phyloP scores from a whole-genome alignment of 2,113 vertebrate species.

The Tetrao urogallus region DNA sequence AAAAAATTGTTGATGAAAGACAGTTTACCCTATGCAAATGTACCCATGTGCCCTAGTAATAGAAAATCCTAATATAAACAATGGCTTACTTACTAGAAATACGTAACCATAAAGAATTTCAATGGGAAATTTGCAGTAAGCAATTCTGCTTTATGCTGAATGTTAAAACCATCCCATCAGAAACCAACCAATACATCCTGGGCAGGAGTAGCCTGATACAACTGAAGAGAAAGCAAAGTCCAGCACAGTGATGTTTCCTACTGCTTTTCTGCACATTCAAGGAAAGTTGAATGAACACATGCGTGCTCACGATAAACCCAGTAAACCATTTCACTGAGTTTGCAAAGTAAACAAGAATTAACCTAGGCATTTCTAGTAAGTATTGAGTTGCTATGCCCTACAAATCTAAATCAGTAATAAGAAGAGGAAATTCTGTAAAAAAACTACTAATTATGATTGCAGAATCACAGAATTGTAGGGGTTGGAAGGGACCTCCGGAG shows the following conservation, averaged over 20 bases:
- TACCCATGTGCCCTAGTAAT: background rate
- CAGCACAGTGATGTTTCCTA: rapidly evolving
- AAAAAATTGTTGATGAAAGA: background rate
- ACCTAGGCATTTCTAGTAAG: background rate
- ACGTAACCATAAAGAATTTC: rapidly evolving
- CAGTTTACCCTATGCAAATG: no score
- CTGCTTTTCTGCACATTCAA: background rate
- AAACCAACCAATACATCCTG: background rate
- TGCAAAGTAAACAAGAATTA: background rate
- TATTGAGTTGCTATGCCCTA: background rate
- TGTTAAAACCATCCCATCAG: background rate
- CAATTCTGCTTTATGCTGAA: background rate
- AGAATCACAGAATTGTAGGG: no score
- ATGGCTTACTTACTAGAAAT: background rate
- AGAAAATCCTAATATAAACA: background rate
- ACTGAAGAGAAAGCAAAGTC: background rate
- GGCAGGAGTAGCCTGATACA: background rate
- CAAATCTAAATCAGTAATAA: background rate
- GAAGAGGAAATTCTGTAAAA: background rate
- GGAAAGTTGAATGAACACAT: background rate
- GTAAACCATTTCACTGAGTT: background rate
- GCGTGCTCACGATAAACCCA: background rate
- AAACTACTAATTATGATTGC: background rate
- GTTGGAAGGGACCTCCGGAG: no score
- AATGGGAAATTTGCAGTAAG: background rate